Evolutionary conservation across 1,140 invertebrate genomes (phyloP).

Genomic region (Himalopsyche phryganea): DNA sequence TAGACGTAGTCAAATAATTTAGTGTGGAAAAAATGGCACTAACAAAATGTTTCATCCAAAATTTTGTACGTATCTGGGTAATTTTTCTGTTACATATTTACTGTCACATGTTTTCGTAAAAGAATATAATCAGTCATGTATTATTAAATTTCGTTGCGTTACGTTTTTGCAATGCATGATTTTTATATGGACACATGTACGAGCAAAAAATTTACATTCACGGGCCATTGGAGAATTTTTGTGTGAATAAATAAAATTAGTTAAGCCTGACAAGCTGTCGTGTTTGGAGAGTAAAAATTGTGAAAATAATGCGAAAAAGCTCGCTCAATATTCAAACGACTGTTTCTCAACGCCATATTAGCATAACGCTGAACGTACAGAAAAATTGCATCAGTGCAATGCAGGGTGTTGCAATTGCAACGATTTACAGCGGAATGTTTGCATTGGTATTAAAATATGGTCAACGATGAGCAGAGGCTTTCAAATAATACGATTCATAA

Average conservation of each 20-base stretch:
- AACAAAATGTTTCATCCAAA: too few relatives aligned
- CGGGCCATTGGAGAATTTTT: too few relatives aligned
- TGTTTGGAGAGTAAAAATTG: neutral
- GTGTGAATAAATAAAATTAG: neutral
- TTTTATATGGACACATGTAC: too few relatives aligned
- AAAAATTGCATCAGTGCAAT: constrained; percentile 5
- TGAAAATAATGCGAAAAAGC: neutral
- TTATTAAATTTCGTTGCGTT: too few relatives aligned
- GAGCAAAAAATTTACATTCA: too few relatives aligned
- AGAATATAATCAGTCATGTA: too few relatives aligned
- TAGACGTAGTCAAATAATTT: too few relatives aligned
- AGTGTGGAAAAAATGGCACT: too few relatives aligned
- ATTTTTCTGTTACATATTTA: too few relatives aligned
- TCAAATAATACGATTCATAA: neutral
- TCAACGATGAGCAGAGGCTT: neutral
- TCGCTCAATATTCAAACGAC: constrained; percentile 1
- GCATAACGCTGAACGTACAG: neutral
- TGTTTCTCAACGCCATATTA: constrained; percentile 6
- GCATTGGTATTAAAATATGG: neutral
- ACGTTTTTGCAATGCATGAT: too few relatives aligned
- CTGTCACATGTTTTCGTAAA: too few relatives aligned
- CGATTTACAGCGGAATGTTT: neutral
- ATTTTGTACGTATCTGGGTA: too few relatives aligned
- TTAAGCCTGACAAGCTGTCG: neutral
- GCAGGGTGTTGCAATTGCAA: neutral